Conservation (phyloP, 2,113 vertebrate genomes). For the Ascaphus truei region DNA sequence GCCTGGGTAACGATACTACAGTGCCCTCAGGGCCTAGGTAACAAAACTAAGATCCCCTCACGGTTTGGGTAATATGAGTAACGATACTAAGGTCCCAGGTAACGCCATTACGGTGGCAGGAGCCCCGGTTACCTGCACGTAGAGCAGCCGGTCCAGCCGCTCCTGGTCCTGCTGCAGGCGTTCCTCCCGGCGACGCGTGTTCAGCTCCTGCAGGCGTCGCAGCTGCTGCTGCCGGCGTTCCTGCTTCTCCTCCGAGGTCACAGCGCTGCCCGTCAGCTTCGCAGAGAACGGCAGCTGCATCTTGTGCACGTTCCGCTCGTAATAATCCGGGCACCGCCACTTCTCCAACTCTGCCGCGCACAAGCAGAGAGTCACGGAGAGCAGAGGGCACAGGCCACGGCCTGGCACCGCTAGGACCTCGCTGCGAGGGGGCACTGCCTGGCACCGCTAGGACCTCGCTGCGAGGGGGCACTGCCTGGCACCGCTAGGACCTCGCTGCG, state of each 20-base stretch:
- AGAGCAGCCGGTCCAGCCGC: slow-evolving; percentile 78
- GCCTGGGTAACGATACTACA: too few relatives aligned
- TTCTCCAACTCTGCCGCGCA: slow-evolving; percentile 78
- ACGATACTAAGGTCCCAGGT: too few relatives aligned
- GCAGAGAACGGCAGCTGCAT: slow-evolving; percentile 92
- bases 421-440: too few relatives aligned
- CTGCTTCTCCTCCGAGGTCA: slow-evolving; percentile 83
- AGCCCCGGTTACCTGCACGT: slow-evolving; percentile 69
- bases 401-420: too few relatives aligned
- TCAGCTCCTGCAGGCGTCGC: slow-evolving; percentile 88
- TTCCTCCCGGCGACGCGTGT: slow-evolving; percentile 83
- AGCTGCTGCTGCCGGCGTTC: slow-evolving; percentile 88
- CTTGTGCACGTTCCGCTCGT: slow-evolving; percentile 85
- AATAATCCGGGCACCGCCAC: slow-evolving; percentile 89
- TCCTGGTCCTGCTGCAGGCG: slow-evolving; percentile 91
- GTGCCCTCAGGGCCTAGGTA: too few relatives aligned
- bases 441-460: too few relatives aligned
- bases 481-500: too few relatives aligned
- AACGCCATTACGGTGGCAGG: too few relatives aligned
- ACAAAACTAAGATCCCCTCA: too few relatives aligned
- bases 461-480: too few relatives aligned
- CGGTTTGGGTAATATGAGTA: too few relatives aligned
- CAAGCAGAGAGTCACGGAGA: too few relatives aligned
- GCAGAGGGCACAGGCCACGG: neutral
- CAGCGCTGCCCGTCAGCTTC: slow-evolving; percentile 75